Evolutionary conservation across 2,113 vertebrate species (phyloP).

Genomic region (Scolopax mira): DNA sequence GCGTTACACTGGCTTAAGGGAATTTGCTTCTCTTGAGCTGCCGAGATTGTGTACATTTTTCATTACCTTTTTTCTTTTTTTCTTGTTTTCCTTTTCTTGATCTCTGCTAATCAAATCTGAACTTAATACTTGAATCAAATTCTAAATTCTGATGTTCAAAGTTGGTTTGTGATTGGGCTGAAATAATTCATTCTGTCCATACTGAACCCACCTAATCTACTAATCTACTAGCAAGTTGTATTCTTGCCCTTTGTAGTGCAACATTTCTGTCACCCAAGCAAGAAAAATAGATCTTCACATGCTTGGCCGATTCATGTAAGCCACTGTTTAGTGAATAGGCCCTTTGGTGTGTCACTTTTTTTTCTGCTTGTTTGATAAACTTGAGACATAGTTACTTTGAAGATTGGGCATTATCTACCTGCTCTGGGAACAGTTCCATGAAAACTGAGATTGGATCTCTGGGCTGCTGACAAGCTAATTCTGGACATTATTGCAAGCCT

Average conservation of each 20-base stretch:
- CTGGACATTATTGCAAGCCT: slow-evolving; percentile 46
- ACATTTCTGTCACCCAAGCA: slow-evolving; percentile 53
- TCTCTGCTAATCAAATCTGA: not conserved
- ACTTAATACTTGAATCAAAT: slow-evolving; percentile 21
- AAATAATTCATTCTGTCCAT: slow-evolving; percentile 22
- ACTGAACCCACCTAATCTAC: not conserved
- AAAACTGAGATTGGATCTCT: slow-evolving; percentile 61
- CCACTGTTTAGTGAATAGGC: slow-evolving; percentile 43
- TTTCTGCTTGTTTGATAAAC: slow-evolving; percentile 53
- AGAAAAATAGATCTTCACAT: slow-evolving; percentile 57
- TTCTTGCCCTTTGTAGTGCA: slow-evolving; percentile 38
- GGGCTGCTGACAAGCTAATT: slow-evolving; percentile 65
- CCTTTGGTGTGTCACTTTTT: slow-evolving; percentile 51
- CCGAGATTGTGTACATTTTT: not conserved
- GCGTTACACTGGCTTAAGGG: not conserved
- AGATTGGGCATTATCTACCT: slow-evolving; percentile 57
- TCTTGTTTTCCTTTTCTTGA: not conserved
- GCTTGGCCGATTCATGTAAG: slow-evolving; percentile 25
- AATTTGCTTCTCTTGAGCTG: slow-evolving; percentile 3
- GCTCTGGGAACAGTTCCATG: slow-evolving; percentile 58
- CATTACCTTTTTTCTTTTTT: not conserved
- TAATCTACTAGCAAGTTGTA: not conserved
- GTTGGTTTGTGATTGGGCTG: slow-evolving; percentile 1
- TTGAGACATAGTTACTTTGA: slow-evolving; percentile 66
- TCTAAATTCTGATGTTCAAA: slow-evolving; percentile 17